A percentile compares a stretch with the other conserved stretches of the same genome.
phyloP scores from a whole-genome alignment of 2,113 vertebrate species.

The Gymnocephalus cernua region DNA sequence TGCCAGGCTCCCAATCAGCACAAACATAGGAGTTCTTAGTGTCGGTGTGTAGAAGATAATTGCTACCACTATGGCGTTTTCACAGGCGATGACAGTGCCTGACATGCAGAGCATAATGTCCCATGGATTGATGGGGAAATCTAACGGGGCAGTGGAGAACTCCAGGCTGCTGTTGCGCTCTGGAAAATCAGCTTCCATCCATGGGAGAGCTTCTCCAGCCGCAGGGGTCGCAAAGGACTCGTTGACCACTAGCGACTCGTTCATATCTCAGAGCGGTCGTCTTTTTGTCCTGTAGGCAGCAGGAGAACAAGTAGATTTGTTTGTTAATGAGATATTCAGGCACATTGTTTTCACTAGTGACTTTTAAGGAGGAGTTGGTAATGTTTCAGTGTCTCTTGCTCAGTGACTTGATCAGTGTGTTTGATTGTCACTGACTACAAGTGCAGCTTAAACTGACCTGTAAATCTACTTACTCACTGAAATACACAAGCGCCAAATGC shows the following conservation, averaged over 20 bases:
- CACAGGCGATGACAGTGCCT: constrained; percentile 95
- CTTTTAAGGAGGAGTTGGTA: background rate
- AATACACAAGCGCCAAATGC: background rate
- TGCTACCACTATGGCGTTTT: constrained; percentile 96
- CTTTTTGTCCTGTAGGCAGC: constrained; percentile 58
- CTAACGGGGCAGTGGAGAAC: constrained; percentile 84
- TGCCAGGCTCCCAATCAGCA: constrained; percentile 95
- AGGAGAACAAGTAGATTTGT: background rate
- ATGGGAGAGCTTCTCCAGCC: constrained; percentile 53
- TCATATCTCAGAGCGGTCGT: constrained; percentile 83
- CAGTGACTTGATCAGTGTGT: background rate
- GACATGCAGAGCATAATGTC: constrained; percentile 97
- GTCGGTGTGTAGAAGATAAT: constrained; percentile 96
- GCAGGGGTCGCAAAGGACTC: constrained; percentile 71
- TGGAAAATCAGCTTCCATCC: constrained; percentile 69
- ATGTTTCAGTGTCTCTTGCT: background rate
- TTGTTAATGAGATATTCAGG: constrained; percentile 1
- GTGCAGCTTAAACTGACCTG: background rate
- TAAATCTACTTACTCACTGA: background rate
- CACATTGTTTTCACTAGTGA: background rate
- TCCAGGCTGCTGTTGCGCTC: constrained; percentile 81
- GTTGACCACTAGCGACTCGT: constrained; percentile 85
- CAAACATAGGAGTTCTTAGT: constrained; percentile 95
- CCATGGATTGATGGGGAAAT: constrained; percentile 92
- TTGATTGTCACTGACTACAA: background rate